Percentiles rank a stretch among this genome's conserved stretches.
These are phyloP conservation scores for Mizuhopecten yessoensis DNA, from an alignment of 1,140 invertebrate genomes.

Conservation along the genomic window DNA sequence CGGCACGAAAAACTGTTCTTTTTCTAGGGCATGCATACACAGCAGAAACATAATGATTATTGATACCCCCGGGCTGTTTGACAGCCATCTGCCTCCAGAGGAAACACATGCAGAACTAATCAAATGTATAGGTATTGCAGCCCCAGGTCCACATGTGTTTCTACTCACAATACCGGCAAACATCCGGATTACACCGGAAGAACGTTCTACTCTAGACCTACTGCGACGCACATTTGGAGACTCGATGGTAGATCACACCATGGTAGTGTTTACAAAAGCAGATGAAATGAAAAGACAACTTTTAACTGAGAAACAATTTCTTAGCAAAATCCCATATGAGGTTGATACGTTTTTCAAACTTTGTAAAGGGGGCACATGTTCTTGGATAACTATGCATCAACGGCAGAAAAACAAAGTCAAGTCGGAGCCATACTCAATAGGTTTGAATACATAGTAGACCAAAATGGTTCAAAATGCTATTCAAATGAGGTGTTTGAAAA, in stretches of 20 bases:
- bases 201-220: neutral
- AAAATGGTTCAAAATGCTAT: neutral
- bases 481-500: neutral
- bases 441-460: neutral
- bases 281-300: constrained; percentile 7
- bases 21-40: neutral
- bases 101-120: constrained; percentile 29
- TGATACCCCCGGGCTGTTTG: constrained; percentile 53
- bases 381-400: neutral
- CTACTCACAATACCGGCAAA: neutral
- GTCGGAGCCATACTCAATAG: neutral
- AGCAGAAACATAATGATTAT: neutral
- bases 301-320: neutral
- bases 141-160: constrained; percentile 53
- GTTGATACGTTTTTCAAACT: neutral
- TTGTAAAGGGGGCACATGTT: neutral
- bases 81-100: neutral
- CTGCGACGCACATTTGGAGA: neutral
- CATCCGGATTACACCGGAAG: neutral
- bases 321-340: neutral
- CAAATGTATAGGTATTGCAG: constrained; percentile 32
- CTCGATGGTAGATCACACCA: neutral
- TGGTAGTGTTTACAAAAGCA: constrained; percentile 4
- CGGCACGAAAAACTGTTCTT: neutral
- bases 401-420: neutral